Evolutionary conservation across 2,797 vertebrate species (phyloP), one percentile per base, ranked within the genome.

Genomic region (Lacerta agilis): DNA sequence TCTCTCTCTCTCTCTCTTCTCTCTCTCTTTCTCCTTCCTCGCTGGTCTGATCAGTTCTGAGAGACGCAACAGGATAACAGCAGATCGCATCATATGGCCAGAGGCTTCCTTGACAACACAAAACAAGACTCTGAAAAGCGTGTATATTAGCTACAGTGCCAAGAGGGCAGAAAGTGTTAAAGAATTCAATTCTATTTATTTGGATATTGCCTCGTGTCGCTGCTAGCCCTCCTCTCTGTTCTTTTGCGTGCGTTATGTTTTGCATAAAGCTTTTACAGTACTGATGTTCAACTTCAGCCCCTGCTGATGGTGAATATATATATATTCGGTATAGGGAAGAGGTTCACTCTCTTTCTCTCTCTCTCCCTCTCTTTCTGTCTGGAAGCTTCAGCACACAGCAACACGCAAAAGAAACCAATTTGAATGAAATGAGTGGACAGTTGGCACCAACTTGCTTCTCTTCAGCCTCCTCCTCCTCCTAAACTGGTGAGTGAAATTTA

Each of bases 401-500:
- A 78, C 64, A 1, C 41, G 3, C 25, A 95, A 95, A 93, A 94
- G 94, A 93, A 97, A 88, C 93, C 95, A 96, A 76, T 95, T 94
- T 98, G 96, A 98, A 98, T 94, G 95, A 97, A 96, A 97, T 98
- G 93, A 93, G 96, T 95, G 97, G 96, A 96, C 97, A 96, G 81
- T 97, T 97, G 95, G 94, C 96, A 93, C 94, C 96, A 95, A 93
- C 97, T 84, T 97, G 94, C 95, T 91, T 90, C 91, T 90, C 61
- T 71, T 96, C 96, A 92, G 95, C 97, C 91, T 97, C 94, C 5
- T 95, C 96, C 5, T 95, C 96, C 83, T 98, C 94, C 96, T 97
- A 93, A 97, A 96, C 97, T 97, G 98, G 98, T 99, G 96, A 97
- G 97, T 96, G 78, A 82, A 69, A 93, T 96, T 93, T 92, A 94